phyloP scores from a whole-genome alignment of 2,888 invertebrate species.

The Sympetrum striolatum region DNA sequence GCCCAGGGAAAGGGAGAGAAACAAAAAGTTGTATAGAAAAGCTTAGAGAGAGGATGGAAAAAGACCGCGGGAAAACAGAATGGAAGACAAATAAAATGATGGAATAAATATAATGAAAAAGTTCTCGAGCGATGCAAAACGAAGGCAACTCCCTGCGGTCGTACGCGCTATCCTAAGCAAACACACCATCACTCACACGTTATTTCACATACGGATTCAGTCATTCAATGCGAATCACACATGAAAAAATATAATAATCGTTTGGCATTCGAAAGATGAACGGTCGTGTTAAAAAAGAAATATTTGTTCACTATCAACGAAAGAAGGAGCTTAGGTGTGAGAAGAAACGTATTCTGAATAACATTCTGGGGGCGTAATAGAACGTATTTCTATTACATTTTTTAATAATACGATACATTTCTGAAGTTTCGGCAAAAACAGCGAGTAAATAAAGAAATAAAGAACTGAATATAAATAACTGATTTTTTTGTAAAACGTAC shows the following conservation, averaged over 20 bases:
- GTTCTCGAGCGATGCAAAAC: slow-evolving; percentile 42
- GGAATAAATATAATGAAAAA: slow-evolving; percentile 26
- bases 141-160: background rate
- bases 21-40: slow-evolving; percentile 8
- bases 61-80: background rate
- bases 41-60: background rate
- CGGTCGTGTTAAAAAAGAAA: too few species aligned
- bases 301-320: too few species aligned
- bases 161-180: background rate
- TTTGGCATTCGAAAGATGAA: background rate
- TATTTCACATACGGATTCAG: background rate
- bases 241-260: background rate
- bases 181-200: background rate
- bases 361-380: too few species aligned
- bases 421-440: too few species aligned
- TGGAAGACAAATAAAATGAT: slow-evolving; percentile 21
- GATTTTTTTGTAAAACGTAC: too few species aligned
- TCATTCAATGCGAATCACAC: background rate
- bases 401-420: too few species aligned
- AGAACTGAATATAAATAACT: too few species aligned
- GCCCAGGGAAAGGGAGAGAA: background rate
- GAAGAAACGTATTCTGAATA: too few species aligned
- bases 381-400: too few species aligned
- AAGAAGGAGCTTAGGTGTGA: too few species aligned
- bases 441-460: too few species aligned